Percentiles rank a stretch among this genome's conserved stretches.
These are phyloP conservation scores for Aphelinus atriplicis DNA, from an alignment of 1,140 invertebrate genomes.

Conservation along the genomic window DNA sequence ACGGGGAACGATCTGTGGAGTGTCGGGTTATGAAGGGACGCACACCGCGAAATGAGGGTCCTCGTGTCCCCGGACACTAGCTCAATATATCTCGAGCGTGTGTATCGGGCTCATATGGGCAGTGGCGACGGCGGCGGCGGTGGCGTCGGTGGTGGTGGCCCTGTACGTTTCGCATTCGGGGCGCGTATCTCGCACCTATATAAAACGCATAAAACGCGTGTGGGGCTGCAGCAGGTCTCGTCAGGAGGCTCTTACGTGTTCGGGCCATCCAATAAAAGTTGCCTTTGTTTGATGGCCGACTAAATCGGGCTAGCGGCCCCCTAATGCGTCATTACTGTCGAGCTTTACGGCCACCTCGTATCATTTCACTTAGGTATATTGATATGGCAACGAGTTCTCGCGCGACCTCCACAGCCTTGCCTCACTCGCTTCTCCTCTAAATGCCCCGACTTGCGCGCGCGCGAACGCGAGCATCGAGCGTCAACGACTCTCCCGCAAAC, in stretches of 20 bases:
- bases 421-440: slow-evolving; percentile 25
- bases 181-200: slow-evolving; percentile 54
- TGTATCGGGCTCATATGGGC: slow-evolving; percentile 21
- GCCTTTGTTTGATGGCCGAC: slow-evolving; percentile 67
- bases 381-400: slow-evolving; percentile 67
- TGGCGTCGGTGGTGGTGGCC: slow-evolving; percentile 35
- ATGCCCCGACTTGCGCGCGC: neutral
- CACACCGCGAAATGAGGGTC: too few species aligned
- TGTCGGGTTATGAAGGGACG: too few species aligned
- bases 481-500: slow-evolving; percentile 18
- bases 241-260: slow-evolving; percentile 56
- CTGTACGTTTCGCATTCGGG: slow-evolving; percentile 52
- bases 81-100: too few species aligned
- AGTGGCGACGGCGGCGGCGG: slow-evolving; percentile 44
- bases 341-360: slow-evolving; percentile 66
- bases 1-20: too few species aligned
- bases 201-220: slow-evolving; percentile 58
- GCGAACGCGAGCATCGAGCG: slow-evolving; percentile 2
- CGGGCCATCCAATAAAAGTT: slow-evolving; percentile 65
- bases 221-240: too few species aligned
- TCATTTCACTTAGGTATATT: slow-evolving; percentile 70
- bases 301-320: slow-evolving; percentile 66
- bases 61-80: too few species aligned
- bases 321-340: slow-evolving; percentile 69
- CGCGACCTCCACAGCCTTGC: neutral